These are phyloP conservation scores for Subacronicta megacephala DNA, from an alignment of 2,888 invertebrate genomes.

Conservation along the genomic window DNA sequence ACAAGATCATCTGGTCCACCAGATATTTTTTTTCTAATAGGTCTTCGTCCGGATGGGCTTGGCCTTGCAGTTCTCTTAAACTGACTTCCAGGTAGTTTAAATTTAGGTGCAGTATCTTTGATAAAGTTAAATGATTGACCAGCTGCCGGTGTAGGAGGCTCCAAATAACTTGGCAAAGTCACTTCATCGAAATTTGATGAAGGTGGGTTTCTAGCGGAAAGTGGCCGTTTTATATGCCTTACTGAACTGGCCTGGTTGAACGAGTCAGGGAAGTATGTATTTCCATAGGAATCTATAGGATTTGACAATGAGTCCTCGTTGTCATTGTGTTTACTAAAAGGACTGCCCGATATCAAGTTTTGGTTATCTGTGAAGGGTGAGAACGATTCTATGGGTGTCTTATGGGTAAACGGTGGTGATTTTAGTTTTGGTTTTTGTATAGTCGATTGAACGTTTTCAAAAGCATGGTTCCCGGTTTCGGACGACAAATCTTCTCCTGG, in stretches of 20 bases:
- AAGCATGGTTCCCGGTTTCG: slow-evolving; percentile 83
- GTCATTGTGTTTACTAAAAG: slow-evolving; percentile 74
- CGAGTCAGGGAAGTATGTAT: slow-evolving; percentile 82
- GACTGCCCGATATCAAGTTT: slow-evolving; percentile 77
- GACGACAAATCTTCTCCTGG: slow-evolving; percentile 89
- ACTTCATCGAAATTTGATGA: slow-evolving; percentile 70
- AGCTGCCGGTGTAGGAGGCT: slow-evolving; percentile 83
- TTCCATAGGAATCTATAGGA: slow-evolving; percentile 83
- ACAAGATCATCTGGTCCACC: slow-evolving; percentile 79
- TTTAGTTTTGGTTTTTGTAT: slow-evolving; percentile 78
- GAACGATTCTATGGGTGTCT: slow-evolving; percentile 76
- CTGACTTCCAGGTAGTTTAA: slow-evolving; percentile 72
- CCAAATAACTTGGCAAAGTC: slow-evolving; percentile 84
- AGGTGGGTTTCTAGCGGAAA: slow-evolving; percentile 66
- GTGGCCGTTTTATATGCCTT: slow-evolving; percentile 79
- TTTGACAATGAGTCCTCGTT: slow-evolving; percentile 73
- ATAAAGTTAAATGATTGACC: slow-evolving; percentile 74
- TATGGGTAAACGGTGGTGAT: slow-evolving; percentile 73
- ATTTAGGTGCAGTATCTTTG: slow-evolving; percentile 76
- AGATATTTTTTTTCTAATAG: slow-evolving; percentile 83
- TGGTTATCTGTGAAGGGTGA: slow-evolving; percentile 64
- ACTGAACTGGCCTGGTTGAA: slow-evolving; percentile 82
- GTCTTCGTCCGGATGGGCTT: slow-evolving; percentile 75
- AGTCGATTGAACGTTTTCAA: slow-evolving; percentile 82
- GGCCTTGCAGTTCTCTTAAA: slow-evolving; percentile 81